These are phyloP conservation scores for Morphnarchus princeps DNA, from an alignment of 2,113 vertebrate genomes.

Conservation along the genomic window DNA sequence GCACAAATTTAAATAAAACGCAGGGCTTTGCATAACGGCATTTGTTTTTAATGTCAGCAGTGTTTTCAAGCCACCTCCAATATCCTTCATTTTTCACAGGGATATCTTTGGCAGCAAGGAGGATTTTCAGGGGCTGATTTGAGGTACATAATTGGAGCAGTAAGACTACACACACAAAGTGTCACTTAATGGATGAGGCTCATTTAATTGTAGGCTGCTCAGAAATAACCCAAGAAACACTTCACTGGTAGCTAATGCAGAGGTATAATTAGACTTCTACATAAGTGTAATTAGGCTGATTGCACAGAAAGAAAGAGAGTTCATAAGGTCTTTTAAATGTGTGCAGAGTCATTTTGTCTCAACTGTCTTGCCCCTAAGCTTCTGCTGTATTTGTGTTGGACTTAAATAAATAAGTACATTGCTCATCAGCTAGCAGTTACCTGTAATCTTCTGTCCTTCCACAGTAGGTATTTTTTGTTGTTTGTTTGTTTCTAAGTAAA, in stretches of 20 bases:
- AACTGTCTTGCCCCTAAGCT: slow-evolving; percentile 2
- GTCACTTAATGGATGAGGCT: slow-evolving; percentile 86
- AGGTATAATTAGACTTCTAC: slow-evolving; percentile 87
- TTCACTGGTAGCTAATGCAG: slow-evolving; percentile 84
- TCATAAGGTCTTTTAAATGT: slow-evolving; percentile 77
- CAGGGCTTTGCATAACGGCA: slow-evolving; percentile 16
- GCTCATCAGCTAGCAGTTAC: neutral
- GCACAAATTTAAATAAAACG: slow-evolving; percentile 54
- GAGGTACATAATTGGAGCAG: slow-evolving; percentile 80
- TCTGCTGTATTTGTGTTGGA: neutral
- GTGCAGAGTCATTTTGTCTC: slow-evolving; percentile 51
- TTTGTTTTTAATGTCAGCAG: neutral
- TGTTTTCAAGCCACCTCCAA: neutral
- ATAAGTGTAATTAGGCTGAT: slow-evolving; percentile 89
- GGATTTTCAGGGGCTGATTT: slow-evolving; percentile 79
- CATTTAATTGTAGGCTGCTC: slow-evolving; percentile 85
- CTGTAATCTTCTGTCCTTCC: neutral
- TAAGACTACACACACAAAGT: slow-evolving; percentile 71
- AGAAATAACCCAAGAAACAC: slow-evolving; percentile 82
- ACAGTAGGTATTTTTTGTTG: neutral
- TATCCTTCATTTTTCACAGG: slow-evolving; percentile 44
- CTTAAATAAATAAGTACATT: neutral
- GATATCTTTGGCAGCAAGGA: slow-evolving; percentile 51
- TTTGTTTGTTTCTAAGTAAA: neutral
- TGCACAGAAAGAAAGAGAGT: slow-evolving; percentile 78